Percentiles rank a stretch among this genome's conserved stretches.
Evolutionary conservation across 2,113 vertebrate species (phyloP).

Genomic region (Anoura caudifer): DNA sequence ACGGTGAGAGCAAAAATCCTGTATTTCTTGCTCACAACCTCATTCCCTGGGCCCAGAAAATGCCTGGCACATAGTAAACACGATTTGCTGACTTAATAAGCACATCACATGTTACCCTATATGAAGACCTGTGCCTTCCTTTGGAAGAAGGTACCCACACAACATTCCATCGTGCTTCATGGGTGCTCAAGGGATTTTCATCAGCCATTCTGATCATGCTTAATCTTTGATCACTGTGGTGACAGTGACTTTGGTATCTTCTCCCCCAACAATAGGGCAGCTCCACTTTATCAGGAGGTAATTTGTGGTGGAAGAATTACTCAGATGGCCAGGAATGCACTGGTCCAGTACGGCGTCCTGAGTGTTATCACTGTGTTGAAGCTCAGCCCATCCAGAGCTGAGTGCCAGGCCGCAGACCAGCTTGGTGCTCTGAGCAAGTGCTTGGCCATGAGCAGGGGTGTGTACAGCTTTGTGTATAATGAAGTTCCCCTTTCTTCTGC

Average conservation of each 20-base stretch:
- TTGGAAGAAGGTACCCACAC: not conserved
- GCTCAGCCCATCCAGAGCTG: not conserved
- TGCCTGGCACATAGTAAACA: not conserved
- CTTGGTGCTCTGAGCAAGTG: not conserved
- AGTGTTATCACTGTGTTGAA: not conserved
- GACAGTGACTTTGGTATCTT: not conserved
- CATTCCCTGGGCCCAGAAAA: not conserved
- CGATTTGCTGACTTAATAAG: not conserved
- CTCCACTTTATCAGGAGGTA: not conserved
- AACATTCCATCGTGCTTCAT: not conserved
- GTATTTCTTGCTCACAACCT: not conserved
- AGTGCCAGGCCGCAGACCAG: not conserved
- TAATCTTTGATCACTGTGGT: not conserved
- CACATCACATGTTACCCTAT: not conserved
- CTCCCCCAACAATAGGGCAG: not conserved
- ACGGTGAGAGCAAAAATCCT: not conserved
- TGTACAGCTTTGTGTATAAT: not conserved
- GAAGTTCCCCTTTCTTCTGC: not conserved
- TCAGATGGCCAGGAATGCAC: not conserved
- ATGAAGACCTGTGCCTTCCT: not conserved
- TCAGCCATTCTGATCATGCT: not conserved
- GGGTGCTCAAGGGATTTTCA: not conserved
- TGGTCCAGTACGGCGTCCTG: not conserved
- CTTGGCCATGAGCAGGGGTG: not conserved
- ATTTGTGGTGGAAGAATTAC: slow-evolving; percentile 17